Evolutionary conservation across 2,113 vertebrate genomes (phyloP).

Genomic region (Cyanoderma ruficeps): DNA sequence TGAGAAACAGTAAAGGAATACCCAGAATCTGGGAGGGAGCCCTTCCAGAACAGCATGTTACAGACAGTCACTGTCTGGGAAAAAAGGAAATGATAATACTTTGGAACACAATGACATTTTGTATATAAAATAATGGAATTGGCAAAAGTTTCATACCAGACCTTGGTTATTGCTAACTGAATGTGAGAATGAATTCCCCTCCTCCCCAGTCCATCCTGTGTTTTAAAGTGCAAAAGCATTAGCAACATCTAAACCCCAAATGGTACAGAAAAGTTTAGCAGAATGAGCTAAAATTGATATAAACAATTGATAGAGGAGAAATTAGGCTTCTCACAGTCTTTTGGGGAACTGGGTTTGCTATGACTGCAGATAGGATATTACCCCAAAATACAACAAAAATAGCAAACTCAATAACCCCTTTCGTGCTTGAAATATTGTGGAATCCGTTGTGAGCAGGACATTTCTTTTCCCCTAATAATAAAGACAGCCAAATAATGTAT

Average conservation of each 20-base stretch:
- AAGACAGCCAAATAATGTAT: conserved; percentile 9
- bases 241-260: conserved; percentile 21
- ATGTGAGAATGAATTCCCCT: conserved; percentile 42
- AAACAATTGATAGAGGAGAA: conserved; percentile 31
- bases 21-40: conserved; percentile 31
- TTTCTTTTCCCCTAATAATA: conserved; percentile 34
- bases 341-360: conserved; percentile 38
- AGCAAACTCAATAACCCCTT: not conserved
- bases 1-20: conserved; percentile 52
- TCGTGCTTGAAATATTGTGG: not conserved
- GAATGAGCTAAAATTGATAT: conserved; percentile 53
- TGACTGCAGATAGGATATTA: conserved; percentile 9
- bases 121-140: conserved; percentile 65
- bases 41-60: not conserved
- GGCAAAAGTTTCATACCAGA: conserved; percentile 28
- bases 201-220: not conserved
- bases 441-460: not conserved
- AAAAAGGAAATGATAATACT: conserved; percentile 52
- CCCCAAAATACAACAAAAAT: not conserved
- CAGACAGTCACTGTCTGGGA: conserved; percentile 54
- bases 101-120: conserved; percentile 62
- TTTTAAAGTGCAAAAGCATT: conserved; percentile 34
- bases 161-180: conserved; percentile 45
- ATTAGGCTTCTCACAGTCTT: conserved; percentile 63
- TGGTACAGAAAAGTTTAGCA: conserved; percentile 20